Conservation (phyloP, 2,113 vertebrate genomes). For the Phrynocephalus versicolor region DNA sequence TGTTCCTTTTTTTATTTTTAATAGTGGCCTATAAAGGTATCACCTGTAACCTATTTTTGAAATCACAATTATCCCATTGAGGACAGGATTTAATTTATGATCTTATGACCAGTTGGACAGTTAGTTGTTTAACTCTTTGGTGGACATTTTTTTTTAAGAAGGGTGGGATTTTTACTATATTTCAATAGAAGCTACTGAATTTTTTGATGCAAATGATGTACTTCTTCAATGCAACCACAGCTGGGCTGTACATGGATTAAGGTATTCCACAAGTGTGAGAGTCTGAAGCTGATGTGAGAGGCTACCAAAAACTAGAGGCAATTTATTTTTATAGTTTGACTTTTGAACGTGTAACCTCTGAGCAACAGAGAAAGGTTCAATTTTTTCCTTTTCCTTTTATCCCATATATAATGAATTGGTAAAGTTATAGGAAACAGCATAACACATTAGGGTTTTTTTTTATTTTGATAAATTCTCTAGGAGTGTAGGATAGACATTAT, state of each 20-base stretch:
- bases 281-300: not conserved
- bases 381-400: not conserved
- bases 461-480: not conserved
- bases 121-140: conserved; percentile 26
- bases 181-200: conserved; percentile 4
- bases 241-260: conserved; percentile 25
- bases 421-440: conserved; percentile 25
- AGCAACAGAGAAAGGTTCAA: not conserved
- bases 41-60: no score
- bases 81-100: conserved; percentile 20
- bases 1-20: no score
- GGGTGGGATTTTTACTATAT: conserved; percentile 1
- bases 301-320: conserved; percentile 4
- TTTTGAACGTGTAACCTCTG: not conserved
- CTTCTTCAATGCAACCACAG: conserved; percentile 17
- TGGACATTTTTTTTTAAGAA: conserved; percentile 5
- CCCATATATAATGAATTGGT: conserved; percentile 6
- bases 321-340: conserved; percentile 7
- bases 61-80: no score
- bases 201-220: conserved; percentile 18
- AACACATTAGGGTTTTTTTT: not conserved
- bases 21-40: no score
- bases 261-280: not conserved
- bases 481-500: not conserved
- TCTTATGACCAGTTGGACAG: conserved; percentile 21